Evolutionary conservation across 2,113 vertebrate genomes (phyloP).

Genomic region (Shinisaurus crocodilurus): DNA sequence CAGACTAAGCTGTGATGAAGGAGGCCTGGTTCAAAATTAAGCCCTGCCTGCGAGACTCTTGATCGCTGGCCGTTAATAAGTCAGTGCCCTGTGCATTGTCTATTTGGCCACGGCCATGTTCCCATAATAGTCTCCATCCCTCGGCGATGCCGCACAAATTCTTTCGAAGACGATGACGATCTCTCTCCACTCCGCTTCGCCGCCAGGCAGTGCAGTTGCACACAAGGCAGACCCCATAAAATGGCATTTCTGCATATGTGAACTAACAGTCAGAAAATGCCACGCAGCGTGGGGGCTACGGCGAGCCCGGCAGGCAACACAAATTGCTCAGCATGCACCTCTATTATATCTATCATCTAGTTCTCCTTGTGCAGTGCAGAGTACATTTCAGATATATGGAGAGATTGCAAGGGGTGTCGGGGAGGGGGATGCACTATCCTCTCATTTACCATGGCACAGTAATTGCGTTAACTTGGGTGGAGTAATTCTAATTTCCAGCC

Average conservation of each 20-base stretch:
- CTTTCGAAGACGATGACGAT: neutral
- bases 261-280: slow-evolving; percentile 15
- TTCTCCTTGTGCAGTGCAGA: slow-evolving; percentile 15
- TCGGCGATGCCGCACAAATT: neutral
- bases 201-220: fast-evolving
- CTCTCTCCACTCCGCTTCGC: neutral
- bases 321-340: fast-evolving
- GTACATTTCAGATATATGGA: fast-evolving
- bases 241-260: neutral
- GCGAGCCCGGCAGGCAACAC: fast-evolving
- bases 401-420: neutral
- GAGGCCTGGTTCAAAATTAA: neutral
- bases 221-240: neutral
- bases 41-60: neutral
- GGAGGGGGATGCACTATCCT: neutral
- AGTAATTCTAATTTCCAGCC: neutral
- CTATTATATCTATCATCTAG: neutral
- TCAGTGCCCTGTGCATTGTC: neutral
- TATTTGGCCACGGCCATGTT: neutral
- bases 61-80: neutral
- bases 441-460: neutral
- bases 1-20: neutral
- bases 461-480: slow-evolving; percentile 6
- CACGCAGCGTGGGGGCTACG: fast-evolving
- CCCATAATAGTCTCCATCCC: neutral